Evolutionary conservation across 2,797 vertebrate genomes (phyloP).

Genomic region (Danio choprae): DNA sequence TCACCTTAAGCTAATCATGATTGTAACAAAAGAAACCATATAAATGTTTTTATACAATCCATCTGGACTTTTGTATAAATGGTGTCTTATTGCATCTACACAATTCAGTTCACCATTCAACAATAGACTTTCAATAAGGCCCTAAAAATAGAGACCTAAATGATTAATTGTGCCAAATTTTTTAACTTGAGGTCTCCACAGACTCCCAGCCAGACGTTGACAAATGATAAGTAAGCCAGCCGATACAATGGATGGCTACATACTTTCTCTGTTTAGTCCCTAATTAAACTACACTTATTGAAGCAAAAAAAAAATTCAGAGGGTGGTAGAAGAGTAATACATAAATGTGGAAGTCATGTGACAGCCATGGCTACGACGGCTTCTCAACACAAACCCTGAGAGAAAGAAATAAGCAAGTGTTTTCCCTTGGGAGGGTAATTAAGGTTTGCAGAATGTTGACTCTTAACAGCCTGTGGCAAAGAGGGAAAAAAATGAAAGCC

Average conservation of each 20-base stretch:
- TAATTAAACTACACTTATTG: slow-evolving; percentile 9
- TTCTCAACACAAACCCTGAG: slow-evolving; percentile 9
- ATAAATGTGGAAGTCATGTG: slow-evolving; percentile 20
- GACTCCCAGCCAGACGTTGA: slow-evolving; percentile 1
- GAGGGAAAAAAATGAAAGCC: neutral
- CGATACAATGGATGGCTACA: neutral
- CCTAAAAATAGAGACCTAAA: neutral
- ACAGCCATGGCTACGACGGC: neutral
- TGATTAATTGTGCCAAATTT: neutral
- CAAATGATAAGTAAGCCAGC: neutral
- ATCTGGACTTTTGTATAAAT: neutral
- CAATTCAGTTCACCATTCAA: neutral
- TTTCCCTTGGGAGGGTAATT: slow-evolving; percentile 42
- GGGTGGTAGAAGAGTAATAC: neutral
- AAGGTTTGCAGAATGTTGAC: slow-evolving; percentile 38
- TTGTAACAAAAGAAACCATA: neutral
- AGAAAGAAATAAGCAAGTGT: slow-evolving; percentile 16
- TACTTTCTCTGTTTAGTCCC: neutral
- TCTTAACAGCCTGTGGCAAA: slow-evolving; percentile 44
- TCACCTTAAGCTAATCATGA: neutral
- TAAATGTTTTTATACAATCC: neutral
- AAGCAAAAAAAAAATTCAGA: neutral
- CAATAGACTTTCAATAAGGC: neutral
- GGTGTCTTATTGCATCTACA: neutral
- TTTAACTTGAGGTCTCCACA: neutral